These are phyloP conservation scores for Aphaenogaster ashmeadi DNA, from an alignment of 1,140 invertebrate genomes.

Conservation along the genomic window DNA sequence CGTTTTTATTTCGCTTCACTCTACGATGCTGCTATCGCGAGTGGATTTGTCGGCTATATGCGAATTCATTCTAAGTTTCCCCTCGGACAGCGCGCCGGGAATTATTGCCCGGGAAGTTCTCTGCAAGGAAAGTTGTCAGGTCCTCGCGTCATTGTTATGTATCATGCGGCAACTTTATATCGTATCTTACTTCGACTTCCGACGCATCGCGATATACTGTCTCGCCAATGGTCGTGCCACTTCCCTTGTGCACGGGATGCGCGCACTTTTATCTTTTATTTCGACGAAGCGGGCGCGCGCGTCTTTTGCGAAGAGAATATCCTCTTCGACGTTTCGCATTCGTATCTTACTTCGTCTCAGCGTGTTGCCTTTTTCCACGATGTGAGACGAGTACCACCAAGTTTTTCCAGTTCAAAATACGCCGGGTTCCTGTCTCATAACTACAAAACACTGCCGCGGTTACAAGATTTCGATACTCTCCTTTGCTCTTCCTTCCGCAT, in stretches of 20 bases:
- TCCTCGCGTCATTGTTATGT: constrained; percentile 44
- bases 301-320: constrained; percentile 27
- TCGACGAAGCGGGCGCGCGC: too few species aligned
- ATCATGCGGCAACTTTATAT: constrained; percentile 53
- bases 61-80: neutral
- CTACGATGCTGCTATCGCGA: neutral
- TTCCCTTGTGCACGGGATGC: neutral
- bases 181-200: constrained; percentile 37
- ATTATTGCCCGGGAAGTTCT: constrained; percentile 55
- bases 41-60: constrained; percentile 2
- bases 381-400: neutral
- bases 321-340: constrained; percentile 46
- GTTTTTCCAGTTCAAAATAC: constrained; percentile 13
- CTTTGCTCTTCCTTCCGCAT: constrained; percentile 14
- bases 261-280: constrained; percentile 40
- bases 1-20: neutral
- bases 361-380: neutral
- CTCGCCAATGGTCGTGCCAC: constrained; percentile 21
- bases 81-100: constrained; percentile 11
- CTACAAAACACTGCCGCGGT: constrained; percentile 30
- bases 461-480: constrained; percentile 60
- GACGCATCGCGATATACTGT: constrained; percentile 43
- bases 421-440: neutral
- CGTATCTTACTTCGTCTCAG: constrained; percentile 25
- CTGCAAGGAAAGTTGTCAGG: constrained; percentile 41